Base-by-base conservation (phyloP, 1,140 invertebrate genomes). In the Drosophila sturtevanti region DNA sequence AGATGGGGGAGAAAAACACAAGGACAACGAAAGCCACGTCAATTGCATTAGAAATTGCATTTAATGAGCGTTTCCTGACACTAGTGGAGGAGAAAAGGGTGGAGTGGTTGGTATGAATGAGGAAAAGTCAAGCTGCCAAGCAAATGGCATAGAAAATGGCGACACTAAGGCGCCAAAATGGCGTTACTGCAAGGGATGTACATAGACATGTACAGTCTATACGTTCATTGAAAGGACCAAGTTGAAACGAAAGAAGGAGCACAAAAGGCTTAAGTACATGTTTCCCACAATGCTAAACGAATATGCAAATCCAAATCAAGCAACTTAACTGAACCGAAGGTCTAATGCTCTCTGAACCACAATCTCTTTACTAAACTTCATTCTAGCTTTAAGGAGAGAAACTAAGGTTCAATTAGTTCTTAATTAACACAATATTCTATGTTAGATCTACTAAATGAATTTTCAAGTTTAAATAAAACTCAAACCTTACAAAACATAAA, bases 31-130 rank as follows among this genome's bases (percentile, higher is more conserved):
- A 31, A 72, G 77, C 62, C 68, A 85, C 79, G 81, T 81, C 81
- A 85, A 85, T 85, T 85, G 81, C 81, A 85, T 85, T 85, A 81
- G 66, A 66, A 86, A 85, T 71, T 85, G 81, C 81, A 85, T 74
- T 77, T 85, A 85, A 85, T 85, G 81, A 85, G 82, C 41, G 41
- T 48, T 48, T 48, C 9, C 41, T 18, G 9, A 48, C 41, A 48
- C 41, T 21, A 48, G 4, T 48, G 16, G 16, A 21, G 16, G 21
- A 18, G 18, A 18, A 21, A 48, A 3, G 52, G 65, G 41, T 48
- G 31, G 48, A n/a, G 24, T 34, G 44, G 4, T n/a, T 5, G 2
- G 38, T 16, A n/a, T 4, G 31, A 12, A 18, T 14, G 9, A 35
- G 21, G 37, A 44, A 27, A 51, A 56, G 14, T 41, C 34, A 35